These are phyloP conservation scores for Actenoides lindsayi DNA, from an alignment of 2,113 vertebrate genomes.

Conservation along the genomic window DNA sequence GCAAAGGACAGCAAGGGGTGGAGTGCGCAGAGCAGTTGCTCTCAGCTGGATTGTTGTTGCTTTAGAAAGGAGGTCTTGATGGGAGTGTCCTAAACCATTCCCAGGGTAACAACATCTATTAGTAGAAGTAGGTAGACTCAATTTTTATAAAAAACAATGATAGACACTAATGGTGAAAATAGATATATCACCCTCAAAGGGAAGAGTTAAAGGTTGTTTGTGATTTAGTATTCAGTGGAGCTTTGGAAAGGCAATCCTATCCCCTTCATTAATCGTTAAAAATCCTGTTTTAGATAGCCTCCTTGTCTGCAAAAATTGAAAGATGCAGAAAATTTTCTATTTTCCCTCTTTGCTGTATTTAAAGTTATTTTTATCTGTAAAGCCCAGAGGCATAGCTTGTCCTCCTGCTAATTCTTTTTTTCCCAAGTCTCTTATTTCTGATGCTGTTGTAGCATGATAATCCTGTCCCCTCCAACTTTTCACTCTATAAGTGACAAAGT, in stretches of 20 bases:
- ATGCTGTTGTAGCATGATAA: background rate
- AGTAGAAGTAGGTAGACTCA: background rate
- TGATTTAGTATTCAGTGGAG: conserved; percentile 30
- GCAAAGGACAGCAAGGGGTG: background rate
- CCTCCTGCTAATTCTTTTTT: background rate
- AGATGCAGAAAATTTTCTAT: background rate
- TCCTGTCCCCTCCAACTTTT: background rate
- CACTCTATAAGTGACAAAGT: background rate
- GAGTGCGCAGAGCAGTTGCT: background rate
- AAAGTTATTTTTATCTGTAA: background rate
- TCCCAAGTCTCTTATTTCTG: background rate
- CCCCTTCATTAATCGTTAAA: conserved; percentile 49
- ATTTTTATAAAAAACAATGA: conserved; percentile 25
- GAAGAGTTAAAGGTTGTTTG: conserved; percentile 12
- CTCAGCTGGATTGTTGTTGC: background rate
- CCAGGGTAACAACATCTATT: background rate
- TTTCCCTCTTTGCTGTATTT: background rate
- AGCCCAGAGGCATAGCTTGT: background rate
- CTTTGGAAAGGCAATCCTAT: conserved; percentile 10
- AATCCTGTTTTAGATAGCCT: background rate
- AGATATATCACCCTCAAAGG: conserved; percentile 35
- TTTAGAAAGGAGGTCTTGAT: background rate
- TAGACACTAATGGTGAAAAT: conserved; percentile 1
- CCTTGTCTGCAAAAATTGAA: conserved; percentile 4
- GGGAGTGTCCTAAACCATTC: background rate